These are phyloP conservation scores for Cnemophilus loriae DNA, from an alignment of 2,113 vertebrate genomes.

Conservation along the genomic window DNA sequence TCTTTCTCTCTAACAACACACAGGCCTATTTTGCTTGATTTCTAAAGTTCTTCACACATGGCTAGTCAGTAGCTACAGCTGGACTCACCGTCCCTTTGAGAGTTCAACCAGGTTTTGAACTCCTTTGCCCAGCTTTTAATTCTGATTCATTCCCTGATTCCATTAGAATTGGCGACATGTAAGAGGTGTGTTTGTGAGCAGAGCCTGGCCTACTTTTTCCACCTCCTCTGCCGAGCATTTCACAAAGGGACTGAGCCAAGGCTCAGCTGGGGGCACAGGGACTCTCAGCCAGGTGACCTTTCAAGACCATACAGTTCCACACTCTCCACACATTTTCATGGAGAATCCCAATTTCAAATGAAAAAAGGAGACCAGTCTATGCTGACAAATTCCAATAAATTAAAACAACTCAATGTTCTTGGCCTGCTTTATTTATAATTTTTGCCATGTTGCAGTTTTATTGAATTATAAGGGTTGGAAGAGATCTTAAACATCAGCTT, in stretches of 20 bases:
- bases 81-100: not conserved
- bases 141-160: conserved; percentile 1
- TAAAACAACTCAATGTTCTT: not conserved
- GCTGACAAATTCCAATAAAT: not conserved
- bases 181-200: conserved; percentile 36
- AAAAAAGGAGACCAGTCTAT: not conserved
- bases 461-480: not conserved
- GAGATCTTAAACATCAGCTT: not conserved
- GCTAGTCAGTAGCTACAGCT: not conserved
- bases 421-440: not conserved
- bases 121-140: not conserved
- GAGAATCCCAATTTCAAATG: not conserved
- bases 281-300: not conserved
- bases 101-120: conserved; percentile 6
- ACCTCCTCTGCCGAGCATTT: not conserved
- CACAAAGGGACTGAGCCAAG: not conserved
- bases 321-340: not conserved
- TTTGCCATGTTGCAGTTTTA: not conserved
- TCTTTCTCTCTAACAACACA: not conserved
- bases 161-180: not conserved
- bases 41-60: not conserved
- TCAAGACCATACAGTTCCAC: not conserved
- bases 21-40: not conserved
- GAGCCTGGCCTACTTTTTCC: conserved; percentile 36
- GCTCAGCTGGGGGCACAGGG: not conserved